Evolutionary conservation across 2,888 invertebrate species (phyloP), one percentile per base, ranked within the genome.

Genomic region (Lepidocyrtoides sp.): DNA sequence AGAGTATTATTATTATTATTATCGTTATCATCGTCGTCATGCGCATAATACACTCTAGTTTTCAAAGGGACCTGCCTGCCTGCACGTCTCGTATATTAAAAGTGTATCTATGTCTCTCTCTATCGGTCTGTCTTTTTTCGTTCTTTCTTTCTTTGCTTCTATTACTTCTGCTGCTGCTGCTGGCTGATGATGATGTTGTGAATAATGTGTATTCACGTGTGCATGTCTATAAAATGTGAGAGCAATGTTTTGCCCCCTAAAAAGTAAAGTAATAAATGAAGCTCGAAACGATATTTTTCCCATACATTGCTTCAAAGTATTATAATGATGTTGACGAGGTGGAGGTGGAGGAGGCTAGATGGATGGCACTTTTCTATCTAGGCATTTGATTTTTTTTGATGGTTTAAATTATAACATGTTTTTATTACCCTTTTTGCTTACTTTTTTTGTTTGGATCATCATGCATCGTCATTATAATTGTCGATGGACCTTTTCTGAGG

Each of bases 221-320:
- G 85, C 72, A 86, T 63, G 77, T 77, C 41, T 84, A 69, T 89
- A 63, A 90, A 84, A 63, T 83, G 69, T 75, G 77, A 75, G 36
- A 75, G 41, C 23, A 44, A 63, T 86, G 48, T 86, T 86, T 86
- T 82, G 75, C 91, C 81, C 86, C 91, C 82, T 72, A 48, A 77
- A 85, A 85, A 85, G 51, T 54, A 84, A 48, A 26, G 77, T 63
- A 91, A 91, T 93, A 93, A 93, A 92, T 92, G 92, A 89, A 84
- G 69, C 79, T 87, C 85, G 51, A 85, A 82, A 85, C 85, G 89
- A 91, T 93, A 92, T 92, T 93, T 36, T 93, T 93, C 92, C 92
- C 93, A 92, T 93, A 89, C 89, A 89, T 92, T 91, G 88, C 87
- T 81, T 83, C 79, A 14, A 66, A 81, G 17, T 29, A 20, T 57